phyloP scores from a whole-genome alignment of 92 coral and sea anemone genomes.

The Parazoanthus darwini region DNA sequence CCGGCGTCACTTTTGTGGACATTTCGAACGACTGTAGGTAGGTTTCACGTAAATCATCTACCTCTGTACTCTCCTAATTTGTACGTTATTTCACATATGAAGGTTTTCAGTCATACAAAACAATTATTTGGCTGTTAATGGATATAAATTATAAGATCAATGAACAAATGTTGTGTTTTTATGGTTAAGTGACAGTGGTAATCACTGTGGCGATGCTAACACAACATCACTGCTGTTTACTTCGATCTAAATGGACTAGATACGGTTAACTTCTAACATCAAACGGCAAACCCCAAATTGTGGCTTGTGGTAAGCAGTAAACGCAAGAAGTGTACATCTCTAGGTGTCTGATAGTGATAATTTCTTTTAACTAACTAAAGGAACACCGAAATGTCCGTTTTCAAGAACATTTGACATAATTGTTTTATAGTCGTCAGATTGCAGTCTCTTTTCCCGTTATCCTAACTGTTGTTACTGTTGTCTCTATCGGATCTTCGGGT shows the following conservation, averaged over 20 bases:
- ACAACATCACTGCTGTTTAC: too few species aligned
- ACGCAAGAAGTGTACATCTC: neutral
- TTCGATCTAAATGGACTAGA: too few species aligned
- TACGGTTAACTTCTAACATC: too few species aligned
- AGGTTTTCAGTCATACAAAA: too few species aligned
- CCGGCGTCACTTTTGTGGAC: neutral
- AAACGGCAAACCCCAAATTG: too few species aligned
- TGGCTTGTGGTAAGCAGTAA: too few species aligned
- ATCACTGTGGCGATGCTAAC: too few species aligned
- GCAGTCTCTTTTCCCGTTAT: slow-evolving; percentile 30
- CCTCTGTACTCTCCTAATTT: too few species aligned
- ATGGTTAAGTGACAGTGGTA: too few species aligned
- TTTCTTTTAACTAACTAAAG: neutral
- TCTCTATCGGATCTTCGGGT: slow-evolving; percentile 8
- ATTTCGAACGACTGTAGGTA: neutral
- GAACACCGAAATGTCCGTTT: neutral
- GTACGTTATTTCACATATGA: neutral
- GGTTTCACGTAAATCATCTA: neutral
- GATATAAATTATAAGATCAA: too few species aligned
- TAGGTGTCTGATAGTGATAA: too few species aligned
- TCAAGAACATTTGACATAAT: neutral
- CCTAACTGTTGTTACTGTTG: neutral
- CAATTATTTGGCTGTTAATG: neutral
- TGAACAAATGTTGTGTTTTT: neutral
- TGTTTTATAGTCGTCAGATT: neutral